phyloP scores from a whole-genome alignment of 2,888 invertebrate genomes.

The Zonitis immaculata region DNA sequence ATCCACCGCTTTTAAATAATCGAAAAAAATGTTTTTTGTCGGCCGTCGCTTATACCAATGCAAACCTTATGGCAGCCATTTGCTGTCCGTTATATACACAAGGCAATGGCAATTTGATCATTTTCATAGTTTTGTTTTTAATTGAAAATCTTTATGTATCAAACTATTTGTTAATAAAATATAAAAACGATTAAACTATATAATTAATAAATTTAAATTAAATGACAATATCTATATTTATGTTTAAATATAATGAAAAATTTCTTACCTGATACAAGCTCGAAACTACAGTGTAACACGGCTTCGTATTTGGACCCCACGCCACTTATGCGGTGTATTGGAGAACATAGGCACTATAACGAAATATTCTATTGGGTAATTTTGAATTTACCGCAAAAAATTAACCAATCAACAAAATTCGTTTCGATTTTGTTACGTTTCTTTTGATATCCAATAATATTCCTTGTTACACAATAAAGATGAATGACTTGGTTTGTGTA shows the following conservation, averaged over 20 bases:
- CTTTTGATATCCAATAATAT: slow-evolving; percentile 50
- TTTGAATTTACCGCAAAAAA: slow-evolving; percentile 58
- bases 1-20: background rate
- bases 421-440: slow-evolving; percentile 52
- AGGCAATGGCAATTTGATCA: slow-evolving; percentile 40
- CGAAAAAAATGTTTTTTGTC: slow-evolving; percentile 32
- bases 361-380: slow-evolving; percentile 50
- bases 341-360: slow-evolving; percentile 46
- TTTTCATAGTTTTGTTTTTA: slow-evolving; percentile 25
- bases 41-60: slow-evolving; percentile 41
- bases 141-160: background rate
- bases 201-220: slow-evolving; percentile 43
- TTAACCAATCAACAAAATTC: slow-evolving; percentile 51
- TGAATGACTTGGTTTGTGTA: slow-evolving; percentile 20
- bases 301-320: slow-evolving; percentile 62
- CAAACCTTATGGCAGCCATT: slow-evolving; percentile 55
- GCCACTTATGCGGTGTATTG: slow-evolving; percentile 59
- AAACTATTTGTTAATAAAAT: slow-evolving; percentile 15
- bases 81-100: slow-evolving; percentile 50
- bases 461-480: slow-evolving; percentile 44
- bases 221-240: slow-evolving; percentile 50
- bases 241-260: slow-evolving; percentile 52
- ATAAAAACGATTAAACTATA: slow-evolving; percentile 40
- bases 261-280: slow-evolving; percentile 58
- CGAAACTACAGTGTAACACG: slow-evolving; percentile 55